Evolutionary conservation across 2,888 invertebrate species (phyloP).

Genomic region (Nipponacmea schrenckii): DNA sequence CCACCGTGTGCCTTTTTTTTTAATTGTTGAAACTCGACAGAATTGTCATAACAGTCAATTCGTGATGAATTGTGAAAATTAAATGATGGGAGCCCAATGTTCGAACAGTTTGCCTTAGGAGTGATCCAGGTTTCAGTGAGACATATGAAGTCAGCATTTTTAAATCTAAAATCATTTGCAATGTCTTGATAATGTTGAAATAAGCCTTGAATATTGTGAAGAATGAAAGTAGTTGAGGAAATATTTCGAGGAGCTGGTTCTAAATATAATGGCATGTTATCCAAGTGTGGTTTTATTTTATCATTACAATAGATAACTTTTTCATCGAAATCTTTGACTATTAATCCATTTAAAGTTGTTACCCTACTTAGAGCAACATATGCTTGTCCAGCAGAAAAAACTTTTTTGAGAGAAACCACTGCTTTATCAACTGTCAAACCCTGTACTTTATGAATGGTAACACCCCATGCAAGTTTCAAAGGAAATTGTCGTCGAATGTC

Average conservation of each 20-base stretch:
- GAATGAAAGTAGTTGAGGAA: too few species aligned
- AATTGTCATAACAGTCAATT: too few species aligned
- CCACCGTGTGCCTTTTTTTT: too few species aligned
- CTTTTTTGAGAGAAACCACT: constrained; percentile 6
- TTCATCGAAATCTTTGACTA: background rate
- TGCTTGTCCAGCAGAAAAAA: background rate
- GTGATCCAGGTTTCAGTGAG: background rate
- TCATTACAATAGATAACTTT: background rate
- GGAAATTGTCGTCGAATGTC: constrained; percentile 13
- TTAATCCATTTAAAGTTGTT: background rate
- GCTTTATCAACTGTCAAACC: constrained; percentile 5
- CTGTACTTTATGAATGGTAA: too few species aligned
- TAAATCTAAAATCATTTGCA: background rate
- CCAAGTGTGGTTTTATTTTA: background rate
- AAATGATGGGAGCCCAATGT: too few species aligned
- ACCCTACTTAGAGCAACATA: too few species aligned
- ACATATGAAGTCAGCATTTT: background rate
- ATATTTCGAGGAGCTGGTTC: too few species aligned
- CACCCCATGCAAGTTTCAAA: constrained; percentile 10
- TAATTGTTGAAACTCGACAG: too few species aligned
- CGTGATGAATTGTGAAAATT: too few species aligned
- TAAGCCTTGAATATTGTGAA: too few species aligned
- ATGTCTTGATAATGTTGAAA: background rate
- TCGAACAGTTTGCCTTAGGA: background rate
- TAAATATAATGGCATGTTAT: background rate